Percentiles rank a stretch among this genome's conserved stretches.
phyloP scores from a whole-genome alignment of 2,797 vertebrate genomes.

The Myripristis murdjan region DNA sequence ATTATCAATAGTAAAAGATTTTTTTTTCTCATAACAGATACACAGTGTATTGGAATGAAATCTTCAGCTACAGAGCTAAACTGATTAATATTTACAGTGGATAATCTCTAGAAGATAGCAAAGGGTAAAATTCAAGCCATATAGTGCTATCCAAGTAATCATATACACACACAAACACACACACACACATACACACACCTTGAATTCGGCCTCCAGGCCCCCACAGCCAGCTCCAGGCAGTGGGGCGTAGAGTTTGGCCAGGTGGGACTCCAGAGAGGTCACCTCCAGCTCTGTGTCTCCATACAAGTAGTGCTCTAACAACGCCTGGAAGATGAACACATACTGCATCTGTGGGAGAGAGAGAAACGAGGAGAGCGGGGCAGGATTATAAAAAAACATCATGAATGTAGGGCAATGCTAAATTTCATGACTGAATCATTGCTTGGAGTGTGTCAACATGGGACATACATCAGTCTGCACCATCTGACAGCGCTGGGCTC shows the following conservation, averaged over 20 bases:
- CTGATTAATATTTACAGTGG: neutral
- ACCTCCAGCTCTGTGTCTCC: constrained; percentile 99
- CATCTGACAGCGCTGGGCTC: constrained; percentile 99
- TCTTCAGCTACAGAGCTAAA: neutral
- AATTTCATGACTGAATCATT: neutral
- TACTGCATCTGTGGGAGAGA: constrained; percentile 94
- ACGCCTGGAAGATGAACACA: constrained; percentile 98
- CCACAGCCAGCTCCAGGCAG: constrained; percentile 93
- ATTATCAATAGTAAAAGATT: too few species aligned
- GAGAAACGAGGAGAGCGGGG: neutral
- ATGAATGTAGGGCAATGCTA: neutral
- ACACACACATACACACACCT: constrained; percentile 83
- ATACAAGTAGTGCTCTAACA: constrained; percentile 97
- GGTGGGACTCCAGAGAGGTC: constrained; percentile 95
- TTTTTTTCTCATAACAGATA: neutral
- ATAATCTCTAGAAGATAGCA: neutral
- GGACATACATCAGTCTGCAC: constrained; percentile 96
- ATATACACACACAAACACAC: neutral
- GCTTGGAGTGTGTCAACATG: neutral
- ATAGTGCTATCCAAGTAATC: neutral
- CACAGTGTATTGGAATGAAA: neutral
- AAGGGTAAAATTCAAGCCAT: neutral
- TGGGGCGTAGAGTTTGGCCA: constrained; percentile 96
- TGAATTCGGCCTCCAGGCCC: constrained; percentile 97
- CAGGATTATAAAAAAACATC: neutral